Base-by-base conservation (phyloP, 2,888 invertebrate genomes). In the Tetragonisca angustula region DNA sequence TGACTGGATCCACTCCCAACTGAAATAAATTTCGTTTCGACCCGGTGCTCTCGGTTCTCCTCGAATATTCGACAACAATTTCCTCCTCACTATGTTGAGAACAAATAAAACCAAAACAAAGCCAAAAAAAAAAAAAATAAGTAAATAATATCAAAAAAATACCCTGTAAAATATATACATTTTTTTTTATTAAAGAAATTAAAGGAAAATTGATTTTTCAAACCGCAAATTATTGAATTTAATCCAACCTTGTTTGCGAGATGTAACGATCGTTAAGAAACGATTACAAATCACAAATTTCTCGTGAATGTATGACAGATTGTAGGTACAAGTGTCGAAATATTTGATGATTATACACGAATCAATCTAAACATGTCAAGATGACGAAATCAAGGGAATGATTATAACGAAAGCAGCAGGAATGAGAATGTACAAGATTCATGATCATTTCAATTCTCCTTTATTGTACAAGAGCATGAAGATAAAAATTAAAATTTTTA, bases 1-100 rank as follows among this genome's bases (percentile, higher is more conserved):
- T 72, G 92, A 94, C 17, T 95, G 95, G 95, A 90, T 95, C 77
- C 90, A 90, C 3, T 6, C 62, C 0, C 27, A 84, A 36, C 71
- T 71, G 52, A 0, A n/a, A 0, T 83, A 69, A 54, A 52, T n/a
- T 43, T 52, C 11, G 13, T 15, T 17, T 21, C 4, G 21, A 17
- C 2, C 6, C 13, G 15, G 13, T n/a, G 15, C n/a, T 15, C n/a
- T 15, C n/a, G 4, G n/a, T n/a, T 13, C n/a, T n/a, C 24, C 5
- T 2, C 2, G 1, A 6, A 2, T 2, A 6, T 24, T 24, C 24
- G 5, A 15, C 15, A n/a, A 4, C 2, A 59, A 24, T 15, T 24
- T 24, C 24, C 61, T n/a, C n/a, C n/a, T n/a, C 36, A 9, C 36
- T 61, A 9, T 27, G 19, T 3, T 2, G 1, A 61, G 2, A 61